Conservation (phyloP, 2,797 vertebrate species). For the Apogon hyalosoma region DNA sequence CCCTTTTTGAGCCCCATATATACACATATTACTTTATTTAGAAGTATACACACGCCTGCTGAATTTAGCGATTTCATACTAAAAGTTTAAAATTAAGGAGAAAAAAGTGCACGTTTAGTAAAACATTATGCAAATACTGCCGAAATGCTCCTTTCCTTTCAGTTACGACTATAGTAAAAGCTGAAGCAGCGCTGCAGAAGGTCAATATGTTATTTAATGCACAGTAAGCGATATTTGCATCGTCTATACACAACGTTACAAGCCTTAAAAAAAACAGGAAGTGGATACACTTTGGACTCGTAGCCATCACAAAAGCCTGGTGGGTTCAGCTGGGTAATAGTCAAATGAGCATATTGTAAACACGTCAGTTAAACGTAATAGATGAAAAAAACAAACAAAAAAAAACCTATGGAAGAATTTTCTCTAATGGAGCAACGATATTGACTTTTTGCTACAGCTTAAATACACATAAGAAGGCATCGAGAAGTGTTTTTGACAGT, state of each 20-base stretch:
- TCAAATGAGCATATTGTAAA: constrained; percentile 59
- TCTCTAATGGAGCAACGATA: constrained; percentile 38
- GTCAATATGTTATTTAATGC: constrained; percentile 75
- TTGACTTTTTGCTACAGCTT: constrained; percentile 64
- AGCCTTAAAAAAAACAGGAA: constrained; percentile 62
- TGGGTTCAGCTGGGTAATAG: constrained; percentile 48
- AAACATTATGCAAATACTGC: constrained; percentile 76
- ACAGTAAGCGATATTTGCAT: constrained; percentile 71
- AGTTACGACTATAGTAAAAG: constrained; percentile 62
- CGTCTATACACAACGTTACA: constrained; percentile 69
- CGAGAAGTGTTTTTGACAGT: constrained; percentile 44
- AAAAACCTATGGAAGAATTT: neutral
- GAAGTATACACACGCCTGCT: constrained; percentile 40
- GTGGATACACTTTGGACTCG: constrained; percentile 63
- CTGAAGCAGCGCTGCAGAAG: constrained; percentile 52
- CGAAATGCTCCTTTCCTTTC: constrained; percentile 50
- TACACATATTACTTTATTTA: constrained; percentile 38
- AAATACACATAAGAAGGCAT: constrained; percentile 73
- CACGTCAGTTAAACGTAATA: constrained; percentile 46
- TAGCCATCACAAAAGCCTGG: constrained; percentile 56
- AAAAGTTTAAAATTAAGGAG: constrained; percentile 16
- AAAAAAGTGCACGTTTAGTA: constrained; percentile 47
- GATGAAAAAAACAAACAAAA: constrained; percentile 26
- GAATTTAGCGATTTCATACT: constrained; percentile 26
- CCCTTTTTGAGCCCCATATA: constrained; percentile 20